A percentile compares a stretch with the other conserved stretches of the same genome.
Conservation (phyloP, 2,797 vertebrate genomes). For the Paedocypris micromegethes region DNA sequence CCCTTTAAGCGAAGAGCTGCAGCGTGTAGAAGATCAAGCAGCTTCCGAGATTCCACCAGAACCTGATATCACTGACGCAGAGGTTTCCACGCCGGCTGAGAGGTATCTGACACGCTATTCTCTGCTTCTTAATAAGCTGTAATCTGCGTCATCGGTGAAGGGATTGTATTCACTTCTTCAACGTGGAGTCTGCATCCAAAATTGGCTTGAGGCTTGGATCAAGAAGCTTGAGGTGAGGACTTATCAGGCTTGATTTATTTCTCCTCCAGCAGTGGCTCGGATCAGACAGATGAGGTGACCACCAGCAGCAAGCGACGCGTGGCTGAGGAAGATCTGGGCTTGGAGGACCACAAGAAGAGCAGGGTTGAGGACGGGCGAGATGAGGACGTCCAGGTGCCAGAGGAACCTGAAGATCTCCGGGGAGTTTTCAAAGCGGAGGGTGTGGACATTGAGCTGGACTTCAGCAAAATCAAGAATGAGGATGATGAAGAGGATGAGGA, state of each 20-base stretch:
- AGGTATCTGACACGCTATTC: not conserved
- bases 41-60: constrained; percentile 33
- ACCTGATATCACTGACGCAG: constrained; percentile 2
- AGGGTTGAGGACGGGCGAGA: constrained; percentile 50
- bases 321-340: constrained; percentile 53
- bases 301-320: constrained; percentile 54
- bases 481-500: constrained; percentile 22
- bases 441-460: constrained; percentile 57
- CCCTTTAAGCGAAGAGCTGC: constrained; percentile 28
- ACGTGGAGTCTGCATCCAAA: too few relatives aligned
- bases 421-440: constrained; percentile 60
- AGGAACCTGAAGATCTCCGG: constrained; percentile 52
- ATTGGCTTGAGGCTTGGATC: too few relatives aligned
- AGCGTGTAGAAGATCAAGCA: constrained; percentile 34
- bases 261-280: constrained; percentile 44
- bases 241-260: constrained; percentile 43
- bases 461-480: constrained; percentile 46
- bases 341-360: constrained; percentile 60
- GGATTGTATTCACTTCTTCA: too few relatives aligned
- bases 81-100: not conserved
- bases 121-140: too few relatives aligned
- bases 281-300: constrained; percentile 47
- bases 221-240: not conserved
- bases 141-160: too few relatives aligned
- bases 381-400: constrained; percentile 46